These are phyloP conservation scores for Oegoconia quadripuncta DNA, from an alignment of 2,888 invertebrate genomes.

Conservation along the genomic window DNA sequence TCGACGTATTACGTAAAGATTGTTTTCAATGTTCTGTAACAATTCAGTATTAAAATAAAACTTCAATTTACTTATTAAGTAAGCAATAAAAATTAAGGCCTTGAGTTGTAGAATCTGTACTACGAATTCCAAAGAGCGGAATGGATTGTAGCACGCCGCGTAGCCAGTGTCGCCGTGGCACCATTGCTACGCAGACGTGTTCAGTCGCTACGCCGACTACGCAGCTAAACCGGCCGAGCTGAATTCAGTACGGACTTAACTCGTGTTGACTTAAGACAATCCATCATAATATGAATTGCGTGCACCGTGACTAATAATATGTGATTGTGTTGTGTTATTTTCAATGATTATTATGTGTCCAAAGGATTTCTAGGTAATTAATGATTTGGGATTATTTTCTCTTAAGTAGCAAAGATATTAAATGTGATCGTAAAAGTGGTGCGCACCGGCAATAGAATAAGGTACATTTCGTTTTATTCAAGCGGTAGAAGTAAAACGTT, in stretches of 20 bases:
- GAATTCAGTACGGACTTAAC: slow-evolving; percentile 17
- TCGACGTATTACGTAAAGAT: neutral
- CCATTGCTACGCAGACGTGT: slow-evolving; percentile 58
- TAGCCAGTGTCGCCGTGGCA: slow-evolving; percentile 66
- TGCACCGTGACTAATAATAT: slow-evolving; percentile 22
- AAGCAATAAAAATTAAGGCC: slow-evolving; percentile 31
- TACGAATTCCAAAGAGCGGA: slow-evolving; percentile 62
- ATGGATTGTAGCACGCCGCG: slow-evolving; percentile 59
- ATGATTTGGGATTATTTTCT: slow-evolving; percentile 11
- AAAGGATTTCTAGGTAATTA: slow-evolving; percentile 10
- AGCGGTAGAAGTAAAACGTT: slow-evolving; percentile 48
- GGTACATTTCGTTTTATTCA: slow-evolving; percentile 51
- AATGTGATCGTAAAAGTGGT: slow-evolving; percentile 40
- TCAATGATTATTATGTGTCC: slow-evolving; percentile 10
- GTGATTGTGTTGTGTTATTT: slow-evolving; percentile 49
- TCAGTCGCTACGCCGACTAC: slow-evolving; percentile 28
- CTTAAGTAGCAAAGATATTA: slow-evolving; percentile 8
- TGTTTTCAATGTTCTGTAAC: neutral
- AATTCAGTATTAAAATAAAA: neutral
- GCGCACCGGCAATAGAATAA: slow-evolving; percentile 35
- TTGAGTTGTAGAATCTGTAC: slow-evolving; percentile 72
- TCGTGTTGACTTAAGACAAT: slow-evolving; percentile 5
- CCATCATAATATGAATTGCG: slow-evolving; percentile 15
- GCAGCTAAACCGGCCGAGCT: slow-evolving; percentile 23
- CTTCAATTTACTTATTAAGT: neutral